A percentile compares a stretch with the other conserved stretches of the same genome.
These are phyloP conservation scores for Melanocharis versteri DNA, from an alignment of 2,113 vertebrate species.

Conservation along the genomic window DNA sequence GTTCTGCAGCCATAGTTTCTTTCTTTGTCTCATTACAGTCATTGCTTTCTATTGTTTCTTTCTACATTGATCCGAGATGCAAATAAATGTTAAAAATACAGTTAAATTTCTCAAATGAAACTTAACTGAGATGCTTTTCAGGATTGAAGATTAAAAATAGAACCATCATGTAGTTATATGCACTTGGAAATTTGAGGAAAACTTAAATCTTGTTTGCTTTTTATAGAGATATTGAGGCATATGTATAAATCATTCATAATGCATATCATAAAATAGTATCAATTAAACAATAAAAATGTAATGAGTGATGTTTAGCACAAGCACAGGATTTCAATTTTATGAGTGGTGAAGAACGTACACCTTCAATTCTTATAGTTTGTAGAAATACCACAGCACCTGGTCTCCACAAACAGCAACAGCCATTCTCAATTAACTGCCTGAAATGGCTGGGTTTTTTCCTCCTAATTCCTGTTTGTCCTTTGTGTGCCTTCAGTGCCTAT, in stretches of 20 bases:
- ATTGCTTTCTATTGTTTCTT: conserved; percentile 14
- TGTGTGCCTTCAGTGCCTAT: neutral
- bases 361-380: neutral
- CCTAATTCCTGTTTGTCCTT: neutral
- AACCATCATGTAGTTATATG: neutral
- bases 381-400: neutral
- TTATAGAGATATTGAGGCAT: neutral
- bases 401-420: neutral
- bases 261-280: neutral
- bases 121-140: neutral
- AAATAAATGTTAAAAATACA: neutral
- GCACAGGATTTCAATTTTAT: neutral
- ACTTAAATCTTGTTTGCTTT: neutral
- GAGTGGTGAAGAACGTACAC: neutral
- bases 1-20: conserved; percentile 17
- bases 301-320: neutral
- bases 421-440: neutral
- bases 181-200: neutral
- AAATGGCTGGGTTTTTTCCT: neutral
- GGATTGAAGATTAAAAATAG: neutral
- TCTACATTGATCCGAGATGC: conserved; percentile 26
- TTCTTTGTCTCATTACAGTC: conserved; percentile 56
- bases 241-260: neutral
- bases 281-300: neutral
- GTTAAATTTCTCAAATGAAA: neutral